phyloP scores from a whole-genome alignment of 2,888 invertebrate species.

The Lysandra bellargus region DNA sequence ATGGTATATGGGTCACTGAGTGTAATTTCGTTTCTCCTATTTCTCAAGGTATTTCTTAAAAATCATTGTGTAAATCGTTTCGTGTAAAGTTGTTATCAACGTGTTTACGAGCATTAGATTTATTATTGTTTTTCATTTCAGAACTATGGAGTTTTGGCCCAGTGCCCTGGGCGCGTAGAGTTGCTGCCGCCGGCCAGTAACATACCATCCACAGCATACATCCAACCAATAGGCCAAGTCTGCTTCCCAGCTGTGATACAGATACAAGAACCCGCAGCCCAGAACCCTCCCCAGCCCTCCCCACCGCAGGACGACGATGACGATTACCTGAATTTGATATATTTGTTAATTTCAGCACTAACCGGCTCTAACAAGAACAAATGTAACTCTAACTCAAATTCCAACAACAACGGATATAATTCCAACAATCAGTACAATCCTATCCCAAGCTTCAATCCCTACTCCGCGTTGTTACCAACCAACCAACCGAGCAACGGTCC shows the following conservation, averaged over 20 bases:
- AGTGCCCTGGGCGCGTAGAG: slow-evolving; percentile 41
- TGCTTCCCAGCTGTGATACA: slow-evolving; percentile 57
- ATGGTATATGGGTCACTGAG: slow-evolving; percentile 50
- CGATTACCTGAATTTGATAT: slow-evolving; percentile 49
- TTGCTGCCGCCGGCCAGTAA: slow-evolving; percentile 37
- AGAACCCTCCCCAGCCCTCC: neutral
- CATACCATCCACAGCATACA: slow-evolving; percentile 39
- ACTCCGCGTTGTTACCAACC: neutral
- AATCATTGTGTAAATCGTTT: slow-evolving; percentile 21
- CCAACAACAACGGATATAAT: neutral
- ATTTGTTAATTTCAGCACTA: slow-evolving; percentile 55
- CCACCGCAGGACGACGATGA: slow-evolving; percentile 44
- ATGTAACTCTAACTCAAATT: neutral
- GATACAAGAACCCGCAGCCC: slow-evolving; percentile 7
- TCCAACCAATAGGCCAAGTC: slow-evolving; percentile 49
- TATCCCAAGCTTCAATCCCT: neutral
- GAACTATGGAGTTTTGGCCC: slow-evolving; percentile 39
- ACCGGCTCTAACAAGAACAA: slow-evolving; percentile 42
- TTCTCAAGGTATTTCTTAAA: slow-evolving; percentile 40
- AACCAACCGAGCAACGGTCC: neutral
- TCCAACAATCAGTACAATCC: neutral
- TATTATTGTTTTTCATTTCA: slow-evolving; percentile 37
- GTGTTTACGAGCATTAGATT: neutral
- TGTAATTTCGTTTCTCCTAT: slow-evolving; percentile 39
- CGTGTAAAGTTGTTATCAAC: slow-evolving; percentile 11